A percentile compares a stretch with the other conserved stretches of the same genome.
Evolutionary conservation across 2,113 vertebrate species (phyloP).

Genomic region (Phylloscopus trochiloides): DNA sequence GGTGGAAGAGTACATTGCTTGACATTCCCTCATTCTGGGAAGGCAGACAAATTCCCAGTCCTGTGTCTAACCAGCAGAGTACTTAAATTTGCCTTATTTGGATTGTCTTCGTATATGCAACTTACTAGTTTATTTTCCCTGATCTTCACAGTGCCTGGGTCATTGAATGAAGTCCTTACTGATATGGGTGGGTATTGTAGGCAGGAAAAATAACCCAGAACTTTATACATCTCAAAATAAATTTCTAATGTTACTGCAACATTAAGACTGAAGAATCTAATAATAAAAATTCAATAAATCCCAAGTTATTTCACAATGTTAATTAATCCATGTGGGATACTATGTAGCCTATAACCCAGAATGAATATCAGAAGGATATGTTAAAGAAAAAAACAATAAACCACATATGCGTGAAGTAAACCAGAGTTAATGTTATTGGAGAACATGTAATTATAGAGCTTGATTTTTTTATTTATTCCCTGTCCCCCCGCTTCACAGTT

Average conservation of each 20-base stretch:
- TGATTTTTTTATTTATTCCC: background rate
- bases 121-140: background rate
- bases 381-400: background rate
- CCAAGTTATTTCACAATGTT: background rate
- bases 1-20: background rate
- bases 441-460: background rate
- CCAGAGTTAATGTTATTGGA: background rate
- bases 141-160: background rate
- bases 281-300: background rate
- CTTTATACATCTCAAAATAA: background rate
- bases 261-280: background rate
- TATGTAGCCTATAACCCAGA: background rate
- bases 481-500: rapidly evolving
- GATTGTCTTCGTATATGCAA: background rate
- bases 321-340: background rate
- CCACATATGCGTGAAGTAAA: background rate
- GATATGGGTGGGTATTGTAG: background rate
- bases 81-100: background rate
- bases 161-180: background rate
- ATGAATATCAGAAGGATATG: background rate
- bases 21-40: background rate
- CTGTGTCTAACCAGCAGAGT: background rate
- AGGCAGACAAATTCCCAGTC: background rate
- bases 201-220: background rate
- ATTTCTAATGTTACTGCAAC: background rate